Conservation (phyloP, 2,888 invertebrate species). For the Cantharis nigra region DNA sequence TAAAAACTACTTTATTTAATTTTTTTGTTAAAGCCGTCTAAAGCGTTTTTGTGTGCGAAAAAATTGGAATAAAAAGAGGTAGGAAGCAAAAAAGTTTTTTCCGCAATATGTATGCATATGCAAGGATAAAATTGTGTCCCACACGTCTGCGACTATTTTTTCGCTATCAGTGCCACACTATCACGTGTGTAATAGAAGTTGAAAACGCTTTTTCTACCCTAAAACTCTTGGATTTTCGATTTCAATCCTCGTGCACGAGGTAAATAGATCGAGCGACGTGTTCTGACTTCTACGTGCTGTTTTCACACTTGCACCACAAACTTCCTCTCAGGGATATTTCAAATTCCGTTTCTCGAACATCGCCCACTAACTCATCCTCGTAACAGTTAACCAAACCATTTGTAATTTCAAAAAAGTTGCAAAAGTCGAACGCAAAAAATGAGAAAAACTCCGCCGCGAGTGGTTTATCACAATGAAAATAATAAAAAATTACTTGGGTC, state of each 20-base stretch:
- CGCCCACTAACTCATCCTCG: background rate
- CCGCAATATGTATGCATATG: slow-evolving; percentile 45
- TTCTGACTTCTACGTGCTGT: slow-evolving; percentile 32
- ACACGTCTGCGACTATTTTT: slow-evolving; percentile 41
- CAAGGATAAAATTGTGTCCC: slow-evolving; percentile 34
- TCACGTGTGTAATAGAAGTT: slow-evolving; percentile 36
- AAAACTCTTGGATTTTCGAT: slow-evolving; percentile 46
- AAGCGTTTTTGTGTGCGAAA: background rate
- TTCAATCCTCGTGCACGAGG: slow-evolving; percentile 48
- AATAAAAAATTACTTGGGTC: background rate
- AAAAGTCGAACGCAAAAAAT: background rate
- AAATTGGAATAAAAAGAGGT: background rate
- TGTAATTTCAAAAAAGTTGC: background rate
- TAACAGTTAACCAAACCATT: background rate
- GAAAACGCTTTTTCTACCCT: slow-evolving; percentile 35
- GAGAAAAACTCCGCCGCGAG: background rate
- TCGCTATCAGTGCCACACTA: slow-evolving; percentile 39
- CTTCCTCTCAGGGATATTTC: slow-evolving; percentile 16
- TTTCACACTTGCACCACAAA: slow-evolving; percentile 30
- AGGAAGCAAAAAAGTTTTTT: slow-evolving; percentile 13
- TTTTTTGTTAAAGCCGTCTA: background rate
- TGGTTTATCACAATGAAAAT: background rate
- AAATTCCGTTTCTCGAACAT: slow-evolving; percentile 6
- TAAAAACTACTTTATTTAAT: background rate
- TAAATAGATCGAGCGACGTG: slow-evolving; percentile 50